Base-by-base conservation (phyloP, 2,797 vertebrate genomes). In the Sebastes reedi region DNA sequence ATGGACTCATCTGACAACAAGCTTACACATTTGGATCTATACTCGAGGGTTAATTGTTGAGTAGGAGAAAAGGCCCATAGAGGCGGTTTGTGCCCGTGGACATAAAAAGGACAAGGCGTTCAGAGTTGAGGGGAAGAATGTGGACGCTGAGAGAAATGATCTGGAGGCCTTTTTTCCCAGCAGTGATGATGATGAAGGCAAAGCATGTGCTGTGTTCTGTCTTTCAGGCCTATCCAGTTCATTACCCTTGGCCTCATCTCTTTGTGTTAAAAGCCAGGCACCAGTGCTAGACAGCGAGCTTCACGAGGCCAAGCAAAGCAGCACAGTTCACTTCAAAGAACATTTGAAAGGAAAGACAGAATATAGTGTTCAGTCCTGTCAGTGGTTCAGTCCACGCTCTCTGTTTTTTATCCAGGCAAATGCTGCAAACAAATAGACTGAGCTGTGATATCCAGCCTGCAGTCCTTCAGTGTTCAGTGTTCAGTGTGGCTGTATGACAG, bases 241-340 rank as follows among this genome's bases (percentile, higher is more conserved):
- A 87, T 85, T 85, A 72, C 64, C 39, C 82, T 76, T 88, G 85
- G 81, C 84, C 65, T 76, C 50, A 42, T 87, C 74, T 71, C 68
- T 79, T 67, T 59, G 72, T 89, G 77, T 75, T 82, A 60, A 86
- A 81, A 83, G 60, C 60, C 79, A 77, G 76, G 72, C 75, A 78
- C 61, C 52, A 36, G 39, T 18, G 29, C 61, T 67, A 42, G 66
- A 80, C 81, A 36, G 58, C 16, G 1, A 64, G 68, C 66, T 66
- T 65, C 20, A 25, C 1, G 54, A 75, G 56, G 77, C 88, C 86
- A 90, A 92, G 80, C 79, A 78, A 85, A 89, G 85, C 86, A 80
- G 7, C 36, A 32, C 24, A 68, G 75, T 81, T 77, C 79, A 52
- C 46, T 69, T 80, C 29, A 79, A 65, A 85, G 30, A 32, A 42